phyloP scores from a whole-genome alignment of 1,140 invertebrate species.

The Pemphigus obesinymphae region DNA sequence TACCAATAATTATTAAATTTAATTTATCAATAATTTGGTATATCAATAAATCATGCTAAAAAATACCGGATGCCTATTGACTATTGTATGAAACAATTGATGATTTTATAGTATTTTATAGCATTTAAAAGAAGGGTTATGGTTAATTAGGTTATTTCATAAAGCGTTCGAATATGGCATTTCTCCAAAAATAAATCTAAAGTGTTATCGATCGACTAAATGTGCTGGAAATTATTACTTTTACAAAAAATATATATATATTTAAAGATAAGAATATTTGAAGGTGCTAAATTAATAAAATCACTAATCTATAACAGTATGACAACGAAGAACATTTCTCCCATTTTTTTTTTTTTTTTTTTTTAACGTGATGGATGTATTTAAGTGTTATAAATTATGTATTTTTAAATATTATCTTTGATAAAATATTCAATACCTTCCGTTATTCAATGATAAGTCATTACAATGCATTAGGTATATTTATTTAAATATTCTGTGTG shows the following conservation, averaged over 20 bases:
- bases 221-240: constrained; percentile 10
- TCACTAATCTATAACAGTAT: background rate
- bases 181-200: background rate
- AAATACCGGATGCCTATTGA: too few relatives aligned
- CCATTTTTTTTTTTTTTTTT: background rate
- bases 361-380: too few relatives aligned
- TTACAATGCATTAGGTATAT: background rate
- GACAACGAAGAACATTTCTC: background rate
- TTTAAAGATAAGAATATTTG: background rate
- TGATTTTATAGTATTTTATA: background rate
- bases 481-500: background rate
- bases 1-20: background rate
- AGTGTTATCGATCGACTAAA: constrained; percentile 13
- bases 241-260: background rate
- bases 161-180: background rate
- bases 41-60: background rate
- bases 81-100: background rate
- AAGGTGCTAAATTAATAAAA: background rate
- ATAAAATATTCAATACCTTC: too few relatives aligned
- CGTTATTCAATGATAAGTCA: background rate
- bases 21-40: background rate
- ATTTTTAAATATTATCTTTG: background rate
- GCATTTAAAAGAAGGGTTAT: constrained; percentile 1
- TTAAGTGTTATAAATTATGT: background rate
- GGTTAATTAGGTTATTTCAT: constrained; percentile 26